Percentiles rank a stretch among this genome's conserved stretches.
Evolutionary conservation across 2,888 invertebrate genomes (phyloP).

Genomic region (Hirtodrosophila duncani): DNA sequence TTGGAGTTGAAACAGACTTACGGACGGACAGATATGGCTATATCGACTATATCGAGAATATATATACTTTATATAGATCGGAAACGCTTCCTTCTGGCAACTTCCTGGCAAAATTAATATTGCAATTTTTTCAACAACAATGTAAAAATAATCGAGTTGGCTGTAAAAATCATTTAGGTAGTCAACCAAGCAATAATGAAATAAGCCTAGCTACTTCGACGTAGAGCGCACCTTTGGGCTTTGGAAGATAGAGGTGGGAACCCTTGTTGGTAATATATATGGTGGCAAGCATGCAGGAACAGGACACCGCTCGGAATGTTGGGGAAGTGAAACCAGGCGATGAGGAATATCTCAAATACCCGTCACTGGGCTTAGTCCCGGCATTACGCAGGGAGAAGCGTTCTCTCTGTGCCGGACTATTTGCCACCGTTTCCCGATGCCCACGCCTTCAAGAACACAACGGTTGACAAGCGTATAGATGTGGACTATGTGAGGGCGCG

Average conservation of each 20-base stretch:
- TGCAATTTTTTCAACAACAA: neutral
- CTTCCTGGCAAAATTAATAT: no score
- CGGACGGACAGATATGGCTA: no score
- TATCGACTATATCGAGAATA: no score
- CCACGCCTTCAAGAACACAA: conserved; percentile 32
- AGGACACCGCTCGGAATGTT: neutral
- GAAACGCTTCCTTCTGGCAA: no score
- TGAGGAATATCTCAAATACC: conserved; percentile 6
- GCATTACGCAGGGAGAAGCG: neutral
- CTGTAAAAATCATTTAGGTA: neutral
- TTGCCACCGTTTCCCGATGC: conserved; percentile 33
- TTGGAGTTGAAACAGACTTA: no score
- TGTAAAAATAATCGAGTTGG: conserved; percentile 30
- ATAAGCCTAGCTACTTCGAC: conserved; percentile 31
- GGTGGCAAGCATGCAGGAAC: no score
- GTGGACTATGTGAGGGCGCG: conserved; percentile 9
- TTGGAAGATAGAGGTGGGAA: conserved; percentile 11
- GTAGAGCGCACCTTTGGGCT: conserved; percentile 32
- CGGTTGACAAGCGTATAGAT: neutral
- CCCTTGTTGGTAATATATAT: conserved; percentile 1
- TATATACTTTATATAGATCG: no score
- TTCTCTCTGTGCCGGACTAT: conserved; percentile 33
- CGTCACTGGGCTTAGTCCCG: neutral
- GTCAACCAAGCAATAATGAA: conserved; percentile 33
- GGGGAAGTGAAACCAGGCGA: neutral